Evolutionary conservation across 2,888 invertebrate species (phyloP), one percentile per base, ranked within the genome.

Genomic region (Rapana venosa): DNA sequence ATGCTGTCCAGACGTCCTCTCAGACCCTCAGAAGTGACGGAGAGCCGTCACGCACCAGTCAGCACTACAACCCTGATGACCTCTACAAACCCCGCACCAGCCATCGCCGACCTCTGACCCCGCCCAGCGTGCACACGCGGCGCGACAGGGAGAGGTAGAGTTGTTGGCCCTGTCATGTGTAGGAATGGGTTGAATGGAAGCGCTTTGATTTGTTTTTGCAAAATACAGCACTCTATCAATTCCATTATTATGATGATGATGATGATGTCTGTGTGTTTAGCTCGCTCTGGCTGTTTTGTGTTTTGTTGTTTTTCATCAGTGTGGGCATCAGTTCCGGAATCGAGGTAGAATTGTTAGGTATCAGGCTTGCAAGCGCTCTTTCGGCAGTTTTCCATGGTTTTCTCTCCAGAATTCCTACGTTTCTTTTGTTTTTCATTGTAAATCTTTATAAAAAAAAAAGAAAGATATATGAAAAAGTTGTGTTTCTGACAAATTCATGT

Each of bases 61-160:
- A 97, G 95, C 97, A 97, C 91, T 97, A 97, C 94, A 97, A 97
- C 90, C 97, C 97, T 93, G 97, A 97, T 93, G 97, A 98, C 96
- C 96, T 97, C 90, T 98, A 97, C 95, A 97, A 97, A 95, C 97
- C 97, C 88, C 96, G 97, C 17, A 92, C 91, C 56, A 93, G 91
- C 88, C 92, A 89, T 15, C 90, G 93, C 20, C 88, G 92, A 66
- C 87, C 87, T 84, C 86, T 35, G 30, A 87, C 87, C 56, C 84
- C 61, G 36, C 90, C 85, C 56, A 79, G 26, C 35, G 26, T 47
- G 87, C 90, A 88, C 17, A 66, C 58, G 0, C 20, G 35, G 26
- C 61, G 13, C 66, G 86, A 66, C 20, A 35, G 86, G 35, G 66
- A 86, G n/a, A 61, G 86, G 66, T 86, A 32, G 47, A 11, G 11